Evolutionary conservation across 1,140 invertebrate species (phyloP).

Genomic region (Trichonephila clavata): DNA sequence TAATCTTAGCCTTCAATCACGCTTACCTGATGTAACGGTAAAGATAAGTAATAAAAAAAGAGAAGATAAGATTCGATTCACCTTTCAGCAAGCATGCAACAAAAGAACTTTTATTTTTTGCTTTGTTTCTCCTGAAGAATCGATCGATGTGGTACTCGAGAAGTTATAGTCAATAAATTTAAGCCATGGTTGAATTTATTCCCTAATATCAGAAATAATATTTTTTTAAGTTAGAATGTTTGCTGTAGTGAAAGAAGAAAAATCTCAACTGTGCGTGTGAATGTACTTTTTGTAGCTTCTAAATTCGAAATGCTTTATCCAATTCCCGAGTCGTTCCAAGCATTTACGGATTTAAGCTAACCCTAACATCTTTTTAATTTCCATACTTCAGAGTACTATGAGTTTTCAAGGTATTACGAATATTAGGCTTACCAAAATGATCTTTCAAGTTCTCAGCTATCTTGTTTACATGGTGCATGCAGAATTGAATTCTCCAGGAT

Average conservation of each 20-base stretch:
- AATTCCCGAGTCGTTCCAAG: neutral
- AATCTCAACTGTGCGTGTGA: no score
- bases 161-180: no score
- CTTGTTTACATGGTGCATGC: neutral
- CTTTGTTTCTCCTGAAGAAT: neutral
- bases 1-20: neutral
- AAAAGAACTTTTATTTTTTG: neutral
- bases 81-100: no score
- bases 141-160: no score
- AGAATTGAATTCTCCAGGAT: neutral
- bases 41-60: neutral
- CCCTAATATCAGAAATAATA: no score
- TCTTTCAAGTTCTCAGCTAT: no score
- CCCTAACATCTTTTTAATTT: neutral
- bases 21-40: neutral
- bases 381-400: neutral
- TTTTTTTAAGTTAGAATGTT: no score
- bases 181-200: no score
- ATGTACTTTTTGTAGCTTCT: no score
- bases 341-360: neutral
- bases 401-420: neutral
- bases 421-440: neutral
- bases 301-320: no score
- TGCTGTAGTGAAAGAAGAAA: no score
- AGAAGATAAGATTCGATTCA: neutral